These are phyloP conservation scores for Amaurobius ferox DNA, from an alignment of 2,888 invertebrate species.

Conservation along the genomic window DNA sequence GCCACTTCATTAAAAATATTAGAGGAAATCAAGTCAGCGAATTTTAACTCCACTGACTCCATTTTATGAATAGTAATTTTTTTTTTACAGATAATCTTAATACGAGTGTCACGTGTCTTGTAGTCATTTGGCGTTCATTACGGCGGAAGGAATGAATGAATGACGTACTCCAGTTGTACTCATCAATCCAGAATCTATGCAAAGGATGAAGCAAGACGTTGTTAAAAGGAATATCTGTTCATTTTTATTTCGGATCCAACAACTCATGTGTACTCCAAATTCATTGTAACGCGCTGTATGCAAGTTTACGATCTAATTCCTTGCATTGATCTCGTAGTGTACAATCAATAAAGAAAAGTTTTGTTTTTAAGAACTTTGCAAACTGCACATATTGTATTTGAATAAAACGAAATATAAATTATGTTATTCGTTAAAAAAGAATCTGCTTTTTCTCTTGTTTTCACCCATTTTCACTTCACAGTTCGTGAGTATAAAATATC, in stretches of 20 bases:
- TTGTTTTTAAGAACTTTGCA: conserved; percentile 70
- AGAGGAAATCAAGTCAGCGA: too few species aligned
- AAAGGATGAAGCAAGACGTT: too few species aligned
- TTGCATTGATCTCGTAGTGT: conserved; percentile 63
- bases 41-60: too few species aligned
- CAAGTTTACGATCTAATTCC: conserved; percentile 10
- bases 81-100: too few species aligned
- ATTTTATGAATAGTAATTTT: too few species aligned
- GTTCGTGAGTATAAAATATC: too few species aligned
- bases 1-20: too few species aligned
- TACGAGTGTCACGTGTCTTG: too few species aligned
- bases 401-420: conserved; percentile 72
- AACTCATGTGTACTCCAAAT: conserved; percentile 34
- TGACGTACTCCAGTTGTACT: background rate
- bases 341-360: conserved; percentile 66
- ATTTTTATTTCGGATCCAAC: background rate
- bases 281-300: conserved; percentile 54
- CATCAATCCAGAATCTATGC: background rate
- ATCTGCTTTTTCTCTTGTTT: conserved; percentile 21
- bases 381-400: conserved; percentile 71
- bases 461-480: too few species aligned
- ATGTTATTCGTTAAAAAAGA: conserved; percentile 68
- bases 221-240: background rate
- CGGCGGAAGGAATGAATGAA: too few species aligned
- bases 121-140: too few species aligned